Evolutionary conservation across 2,113 vertebrate species (phyloP).

Genomic region (Thalassarche chlororhynchos): DNA sequence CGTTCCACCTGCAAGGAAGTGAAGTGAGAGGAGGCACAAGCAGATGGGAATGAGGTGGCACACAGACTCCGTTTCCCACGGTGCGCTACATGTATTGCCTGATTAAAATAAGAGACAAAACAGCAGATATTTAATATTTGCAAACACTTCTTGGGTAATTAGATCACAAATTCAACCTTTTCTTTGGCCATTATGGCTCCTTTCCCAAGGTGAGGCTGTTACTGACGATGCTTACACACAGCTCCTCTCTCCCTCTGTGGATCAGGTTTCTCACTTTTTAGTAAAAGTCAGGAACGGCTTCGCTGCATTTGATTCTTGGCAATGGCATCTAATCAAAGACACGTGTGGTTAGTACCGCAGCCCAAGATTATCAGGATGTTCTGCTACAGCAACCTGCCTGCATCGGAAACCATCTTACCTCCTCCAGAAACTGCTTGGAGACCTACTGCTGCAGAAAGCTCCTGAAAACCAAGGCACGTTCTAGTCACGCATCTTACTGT

Average conservation of each 20-base stretch:
- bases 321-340: background rate
- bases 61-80: background rate
- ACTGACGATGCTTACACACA: background rate
- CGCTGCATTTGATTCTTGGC: background rate
- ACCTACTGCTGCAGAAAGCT: background rate
- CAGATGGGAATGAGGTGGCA: background rate
- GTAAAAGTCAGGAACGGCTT: background rate
- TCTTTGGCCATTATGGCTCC: background rate
- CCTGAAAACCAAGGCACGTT: background rate
- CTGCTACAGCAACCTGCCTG: background rate
- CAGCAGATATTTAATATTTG: background rate
- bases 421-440: background rate
- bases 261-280: background rate
- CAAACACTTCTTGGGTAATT: background rate
- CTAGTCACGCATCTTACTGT: background rate
- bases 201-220: background rate
- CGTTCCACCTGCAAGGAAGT: background rate
- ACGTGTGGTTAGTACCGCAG: background rate
- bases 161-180: background rate
- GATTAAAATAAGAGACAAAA: background rate
- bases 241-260: background rate
- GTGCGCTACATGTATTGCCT: background rate
- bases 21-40: background rate
- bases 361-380: background rate
- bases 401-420: background rate